Conservation (phyloP, 2,113 vertebrate species). For the Ploceus nigricollis region DNA sequence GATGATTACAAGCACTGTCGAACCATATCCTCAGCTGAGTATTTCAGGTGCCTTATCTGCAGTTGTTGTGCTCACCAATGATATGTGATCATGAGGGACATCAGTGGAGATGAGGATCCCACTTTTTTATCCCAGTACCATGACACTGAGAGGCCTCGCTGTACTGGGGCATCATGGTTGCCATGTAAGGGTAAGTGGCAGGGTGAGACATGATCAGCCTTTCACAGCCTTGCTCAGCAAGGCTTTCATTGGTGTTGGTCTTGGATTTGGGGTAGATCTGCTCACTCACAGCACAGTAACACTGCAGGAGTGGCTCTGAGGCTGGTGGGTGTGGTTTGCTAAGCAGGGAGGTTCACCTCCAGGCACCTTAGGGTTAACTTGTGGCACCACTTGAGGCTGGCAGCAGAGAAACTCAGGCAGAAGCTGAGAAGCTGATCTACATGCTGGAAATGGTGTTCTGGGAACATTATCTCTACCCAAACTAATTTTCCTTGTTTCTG, state of each 20-base stretch:
- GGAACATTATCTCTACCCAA: background rate
- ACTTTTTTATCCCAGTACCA: background rate
- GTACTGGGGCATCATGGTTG: background rate
- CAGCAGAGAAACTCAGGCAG: background rate
- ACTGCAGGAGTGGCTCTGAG: background rate
- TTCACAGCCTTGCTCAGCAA: background rate
- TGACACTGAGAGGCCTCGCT: accelerated
- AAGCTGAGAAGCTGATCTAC: background rate
- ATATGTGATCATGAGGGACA: background rate
- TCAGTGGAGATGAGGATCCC: background rate
- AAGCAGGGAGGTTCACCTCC: background rate
- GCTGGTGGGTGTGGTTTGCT: background rate
- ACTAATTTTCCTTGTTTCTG: background rate
- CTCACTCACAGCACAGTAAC: background rate
- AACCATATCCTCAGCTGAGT: background rate
- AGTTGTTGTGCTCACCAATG: background rate
- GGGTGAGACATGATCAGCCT: background rate
- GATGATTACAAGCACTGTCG: background rate
- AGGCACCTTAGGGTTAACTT: background rate
- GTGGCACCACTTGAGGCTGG: background rate
- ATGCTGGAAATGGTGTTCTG: background rate
- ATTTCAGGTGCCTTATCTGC: background rate
- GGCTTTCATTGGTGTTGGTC: background rate
- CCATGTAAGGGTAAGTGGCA: background rate
- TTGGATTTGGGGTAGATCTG: background rate